Percentiles rank a stretch among this genome's conserved stretches.
Evolutionary conservation across 2,797 vertebrate genomes (phyloP).

Genomic region (Artibeus jamaicensis): DNA sequence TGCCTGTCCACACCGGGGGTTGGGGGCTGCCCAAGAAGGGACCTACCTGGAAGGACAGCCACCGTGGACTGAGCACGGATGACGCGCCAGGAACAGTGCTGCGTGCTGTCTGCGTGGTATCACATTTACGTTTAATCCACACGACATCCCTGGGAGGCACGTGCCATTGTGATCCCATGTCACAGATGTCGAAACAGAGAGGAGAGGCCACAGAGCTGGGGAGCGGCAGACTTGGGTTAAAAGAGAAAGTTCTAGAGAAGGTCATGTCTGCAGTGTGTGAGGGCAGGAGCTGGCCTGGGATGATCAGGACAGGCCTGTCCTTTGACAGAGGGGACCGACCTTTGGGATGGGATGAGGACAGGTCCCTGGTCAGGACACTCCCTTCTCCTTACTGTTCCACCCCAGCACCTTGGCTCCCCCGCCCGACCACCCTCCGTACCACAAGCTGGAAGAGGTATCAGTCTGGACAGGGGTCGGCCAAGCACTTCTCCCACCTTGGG

Average conservation of each 20-base stretch:
- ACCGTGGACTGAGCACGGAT: no score
- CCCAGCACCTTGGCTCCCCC: background rate
- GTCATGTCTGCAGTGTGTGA: background rate
- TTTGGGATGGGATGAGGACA: background rate
- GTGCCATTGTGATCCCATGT: background rate
- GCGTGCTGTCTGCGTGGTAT: background rate
- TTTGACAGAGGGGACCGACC: no score
- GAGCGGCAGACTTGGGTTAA: background rate
- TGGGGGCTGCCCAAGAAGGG: rapidly evolving
- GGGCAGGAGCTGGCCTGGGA: background rate
- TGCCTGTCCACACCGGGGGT: background rate
- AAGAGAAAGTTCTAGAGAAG: background rate
- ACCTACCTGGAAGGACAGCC: background rate
- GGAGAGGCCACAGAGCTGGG: background rate
- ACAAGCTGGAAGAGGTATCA: background rate
- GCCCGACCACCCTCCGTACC: rapidly evolving
- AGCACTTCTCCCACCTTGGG: background rate
- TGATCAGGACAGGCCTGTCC: background rate
- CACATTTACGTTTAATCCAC: background rate
- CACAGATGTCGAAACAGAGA: background rate
- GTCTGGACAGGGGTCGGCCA: background rate
- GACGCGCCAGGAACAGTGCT: rapidly evolving
- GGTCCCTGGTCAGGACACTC: background rate
- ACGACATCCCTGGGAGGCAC: rapidly evolving
- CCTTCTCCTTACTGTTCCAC: background rate